Evolutionary conservation across 1,140 invertebrate genomes (phyloP).

Genomic region (Harpegnathos saltator): DNA sequence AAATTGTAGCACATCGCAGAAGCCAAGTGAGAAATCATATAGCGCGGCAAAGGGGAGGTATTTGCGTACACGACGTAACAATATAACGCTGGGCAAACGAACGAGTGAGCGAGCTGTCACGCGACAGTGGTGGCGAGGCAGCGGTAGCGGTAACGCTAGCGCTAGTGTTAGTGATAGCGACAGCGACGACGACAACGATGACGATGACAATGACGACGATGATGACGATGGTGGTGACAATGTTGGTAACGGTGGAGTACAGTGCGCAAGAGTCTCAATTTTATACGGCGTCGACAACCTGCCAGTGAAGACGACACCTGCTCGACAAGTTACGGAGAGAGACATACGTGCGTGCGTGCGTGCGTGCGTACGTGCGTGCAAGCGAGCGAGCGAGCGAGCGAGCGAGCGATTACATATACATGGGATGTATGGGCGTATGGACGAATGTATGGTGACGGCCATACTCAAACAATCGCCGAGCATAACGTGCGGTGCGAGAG

Average conservation of each 20-base stretch:
- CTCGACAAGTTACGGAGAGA: slow-evolving; percentile 22
- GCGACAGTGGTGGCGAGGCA: slow-evolving; percentile 5
- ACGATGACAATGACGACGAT: no score
- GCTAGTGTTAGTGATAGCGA: background rate
- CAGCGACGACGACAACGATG: no score
- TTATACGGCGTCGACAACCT: slow-evolving; percentile 41
- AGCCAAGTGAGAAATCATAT: slow-evolving; percentile 12
- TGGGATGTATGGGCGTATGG: background rate
- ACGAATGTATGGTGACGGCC: slow-evolving; percentile 70
- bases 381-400: no score
- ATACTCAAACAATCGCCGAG: slow-evolving; percentile 82
- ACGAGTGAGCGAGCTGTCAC: background rate
- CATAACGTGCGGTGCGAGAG: slow-evolving; percentile 70
- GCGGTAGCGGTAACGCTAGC: background rate
- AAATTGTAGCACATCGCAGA: no score
- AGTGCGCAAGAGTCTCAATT: background rate
- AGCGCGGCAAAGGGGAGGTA: slow-evolving; percentile 2
- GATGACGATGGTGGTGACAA: no score
- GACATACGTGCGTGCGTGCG: background rate
- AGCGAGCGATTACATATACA: no score
- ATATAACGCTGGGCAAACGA: background rate
- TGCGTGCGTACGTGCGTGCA: no score
- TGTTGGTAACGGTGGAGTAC: background rate
- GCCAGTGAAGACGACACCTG: slow-evolving; percentile 62
- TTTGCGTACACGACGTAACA: background rate